Evolutionary conservation across 2,113 vertebrate species (phyloP).

Genomic region (Shinisaurus crocodilurus): DNA sequence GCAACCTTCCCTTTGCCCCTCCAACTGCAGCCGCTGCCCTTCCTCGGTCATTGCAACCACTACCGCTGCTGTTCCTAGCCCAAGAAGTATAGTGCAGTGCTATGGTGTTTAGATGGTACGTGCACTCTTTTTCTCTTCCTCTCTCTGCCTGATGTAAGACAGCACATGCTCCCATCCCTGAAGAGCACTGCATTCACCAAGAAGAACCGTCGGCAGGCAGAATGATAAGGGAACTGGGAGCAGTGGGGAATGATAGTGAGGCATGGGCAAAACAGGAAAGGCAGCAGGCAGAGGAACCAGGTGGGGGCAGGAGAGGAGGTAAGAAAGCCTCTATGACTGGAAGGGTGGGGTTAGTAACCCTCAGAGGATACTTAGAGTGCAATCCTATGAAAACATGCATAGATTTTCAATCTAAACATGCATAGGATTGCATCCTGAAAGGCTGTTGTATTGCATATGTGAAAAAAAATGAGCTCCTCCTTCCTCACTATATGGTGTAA

Average conservation of each 20-base stretch:
- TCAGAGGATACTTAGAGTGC: neutral
- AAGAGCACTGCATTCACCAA: neutral
- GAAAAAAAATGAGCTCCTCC: no score
- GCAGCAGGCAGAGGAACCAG: neutral
- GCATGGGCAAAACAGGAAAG: neutral
- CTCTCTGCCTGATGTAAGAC: neutral
- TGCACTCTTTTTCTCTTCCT: neutral
- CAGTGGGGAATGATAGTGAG: neutral
- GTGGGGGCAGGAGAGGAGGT: neutral
- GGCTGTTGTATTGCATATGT: neutral
- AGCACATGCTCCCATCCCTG: neutral
- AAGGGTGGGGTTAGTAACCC: no score
- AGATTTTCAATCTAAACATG: no score
- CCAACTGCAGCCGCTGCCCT: neutral
- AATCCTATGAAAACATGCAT: no score
- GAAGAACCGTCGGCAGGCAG: neutral
- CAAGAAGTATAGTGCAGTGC: neutral
- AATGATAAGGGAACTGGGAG: neutral
- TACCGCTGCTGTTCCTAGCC: neutral
- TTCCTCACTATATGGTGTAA: neutral
- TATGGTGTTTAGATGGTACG: neutral
- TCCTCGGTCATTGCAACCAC: neutral
- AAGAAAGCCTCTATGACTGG: neutral
- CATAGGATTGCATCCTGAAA: neutral
- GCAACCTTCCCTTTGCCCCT: neutral